Evolutionary conservation across 2,113 vertebrate species (phyloP), one percentile per base, ranked within the genome.

Genomic region (Stegostoma tigrinum): DNA sequence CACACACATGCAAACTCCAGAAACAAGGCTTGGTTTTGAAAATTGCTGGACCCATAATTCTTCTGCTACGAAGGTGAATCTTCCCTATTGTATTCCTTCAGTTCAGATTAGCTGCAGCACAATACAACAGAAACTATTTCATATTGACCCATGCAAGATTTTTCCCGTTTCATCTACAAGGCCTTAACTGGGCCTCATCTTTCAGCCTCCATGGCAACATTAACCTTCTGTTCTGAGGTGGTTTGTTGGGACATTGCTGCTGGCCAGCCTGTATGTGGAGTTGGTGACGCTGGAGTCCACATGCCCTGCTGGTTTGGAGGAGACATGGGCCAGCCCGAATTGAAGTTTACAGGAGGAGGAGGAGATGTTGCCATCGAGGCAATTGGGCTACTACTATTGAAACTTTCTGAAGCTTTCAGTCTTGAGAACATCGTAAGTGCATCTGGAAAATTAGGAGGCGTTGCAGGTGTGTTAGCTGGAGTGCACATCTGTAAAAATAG

Each of bases 391-490:
- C 98, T 98, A 96, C 98, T 97, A 96, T 96, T 96, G 97, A 97
- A 96, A 86, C 97, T 98, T 97, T 99, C 99, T 0, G 99, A 99
- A 95, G 99, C 99, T 97, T 99, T 99, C 97, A 99, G 98, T 96
- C 98, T 98, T 75, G 99, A 99, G 97, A 99, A 99, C 99, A 99
- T 99, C 97, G 99, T 98, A 97, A 99, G 97, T 30, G 99, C 98
- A 0, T 99, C 99, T 0, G 99, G 99, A 97, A 99, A 99, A 98
- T 99, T 99, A 91, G 99, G 99, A 66, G 99, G 99, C 1, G 99
- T 99, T 91, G 99, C 99, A 0, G 99, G 99, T 67, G 99, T 99
- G 98, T 99, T 99, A 98, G 99, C 98, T 0, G 99, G 99, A 97
- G 99, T 99, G 97, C 99, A 99, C 99, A 99, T 99, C 99, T 99